Evolutionary conservation across 2,113 vertebrate genomes (phyloP).

Genomic region (Phrynocephalus versicolor): DNA sequence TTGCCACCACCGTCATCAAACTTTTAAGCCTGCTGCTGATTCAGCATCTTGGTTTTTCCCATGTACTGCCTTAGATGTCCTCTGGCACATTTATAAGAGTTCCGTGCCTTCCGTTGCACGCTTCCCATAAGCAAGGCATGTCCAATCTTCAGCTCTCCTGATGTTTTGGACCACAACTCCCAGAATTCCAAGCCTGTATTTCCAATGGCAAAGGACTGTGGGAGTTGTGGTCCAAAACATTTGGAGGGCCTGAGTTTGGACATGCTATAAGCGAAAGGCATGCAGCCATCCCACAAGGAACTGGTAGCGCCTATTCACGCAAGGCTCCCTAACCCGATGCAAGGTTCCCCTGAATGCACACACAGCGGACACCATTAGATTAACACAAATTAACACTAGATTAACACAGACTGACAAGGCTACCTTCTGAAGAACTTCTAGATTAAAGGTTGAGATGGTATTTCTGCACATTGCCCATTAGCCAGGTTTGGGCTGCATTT

Average conservation of each 20-base stretch:
- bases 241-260: too few relatives aligned
- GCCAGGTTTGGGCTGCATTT: background rate
- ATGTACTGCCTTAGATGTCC: background rate
- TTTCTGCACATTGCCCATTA: background rate
- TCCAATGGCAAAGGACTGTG: too few relatives aligned
- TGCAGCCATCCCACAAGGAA: background rate
- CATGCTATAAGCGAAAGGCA: background rate
- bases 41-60: background rate
- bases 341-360: background rate
- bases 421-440: too few relatives aligned
- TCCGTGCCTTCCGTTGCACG: background rate
- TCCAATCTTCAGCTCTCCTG: too few relatives aligned
- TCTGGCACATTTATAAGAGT: background rate
- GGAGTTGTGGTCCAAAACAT: too few relatives aligned
- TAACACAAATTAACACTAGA: too few relatives aligned
- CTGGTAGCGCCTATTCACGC: background rate
- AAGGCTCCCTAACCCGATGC: background rate
- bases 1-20: background rate
- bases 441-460: conserved; percentile 4
- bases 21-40: background rate
- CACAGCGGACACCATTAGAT: background rate
- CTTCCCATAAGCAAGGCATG: background rate
- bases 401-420: too few relatives aligned
- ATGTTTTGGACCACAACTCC: too few relatives aligned
- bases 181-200: too few relatives aligned